Conservation (phyloP, 2,113 vertebrate genomes). For the Mobula hypostoma region DNA sequence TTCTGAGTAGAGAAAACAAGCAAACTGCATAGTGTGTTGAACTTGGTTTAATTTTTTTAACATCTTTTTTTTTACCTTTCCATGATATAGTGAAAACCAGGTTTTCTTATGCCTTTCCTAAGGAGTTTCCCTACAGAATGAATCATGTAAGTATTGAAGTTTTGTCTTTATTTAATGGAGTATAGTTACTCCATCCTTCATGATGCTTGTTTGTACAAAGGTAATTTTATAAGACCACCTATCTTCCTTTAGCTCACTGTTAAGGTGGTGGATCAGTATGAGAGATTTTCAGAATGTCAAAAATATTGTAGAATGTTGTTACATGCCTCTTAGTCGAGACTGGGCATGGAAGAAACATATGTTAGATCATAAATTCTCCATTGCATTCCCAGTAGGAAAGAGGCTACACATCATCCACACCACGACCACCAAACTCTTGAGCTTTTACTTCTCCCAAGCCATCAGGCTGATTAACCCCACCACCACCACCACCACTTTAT, state of each 20-base stretch:
- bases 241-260: background rate
- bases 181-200: background rate
- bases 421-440: no score
- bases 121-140: slow-evolving; percentile 98
- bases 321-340: background rate
- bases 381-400: no score
- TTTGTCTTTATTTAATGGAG: background rate
- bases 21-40: background rate
- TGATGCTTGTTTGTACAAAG: background rate
- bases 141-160: slow-evolving; percentile 83
- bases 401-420: no score
- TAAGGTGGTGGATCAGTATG: background rate
- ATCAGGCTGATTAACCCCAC: no score
- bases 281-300: background rate
- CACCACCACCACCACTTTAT: no score
- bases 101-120: slow-evolving; percentile 97
- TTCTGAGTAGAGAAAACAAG: background rate
- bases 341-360: background rate
- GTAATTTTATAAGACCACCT: background rate
- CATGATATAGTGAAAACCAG: slow-evolving; percentile 84
- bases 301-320: background rate
- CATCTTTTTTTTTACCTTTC: slow-evolving; percentile 44
- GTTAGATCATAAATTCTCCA: background rate
- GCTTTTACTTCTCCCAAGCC: no score
- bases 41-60: slow-evolving; percentile 44